Evolutionary conservation across 1,140 invertebrate species (phyloP), one percentile per base, ranked within the genome.

Genomic region (Leptinotarsa texana): DNA sequence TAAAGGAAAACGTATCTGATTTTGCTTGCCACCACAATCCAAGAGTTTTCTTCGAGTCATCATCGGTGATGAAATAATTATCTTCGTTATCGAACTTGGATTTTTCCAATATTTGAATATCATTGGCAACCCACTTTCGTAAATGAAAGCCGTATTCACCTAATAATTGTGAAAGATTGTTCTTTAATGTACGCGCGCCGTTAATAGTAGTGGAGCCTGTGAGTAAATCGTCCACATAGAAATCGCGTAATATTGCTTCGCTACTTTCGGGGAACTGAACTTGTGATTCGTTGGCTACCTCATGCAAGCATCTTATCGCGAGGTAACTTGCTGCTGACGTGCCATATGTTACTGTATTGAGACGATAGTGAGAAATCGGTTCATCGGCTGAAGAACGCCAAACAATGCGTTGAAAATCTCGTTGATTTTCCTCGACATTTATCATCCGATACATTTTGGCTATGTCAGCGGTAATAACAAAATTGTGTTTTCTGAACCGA

Each of bases 171-270:
- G n/a, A 17, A 2, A 57, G 13, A n/a, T 57, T 57, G 13, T n/a
- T n/a, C 5, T 57, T 57, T n/a, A 57, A 57, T 17, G 4, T n/a
- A 57, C 51, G 51, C 4, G n/a, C 51, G 13, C 51, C 15, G 13
- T 57, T n/a, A 57, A 83, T 66, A 2, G 79, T 80, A 5, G 82
- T 42, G 1, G 75, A 77, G 5, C 87, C 86, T 21, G 81, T 82
- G n/a, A 86, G 61, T 3, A 86, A 65, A 80, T 88, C 86, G 76
- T 89, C 87, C 15, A 86, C 83, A 73, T 86, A 87, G n/a, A 86
- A 80, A 76, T 85, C 83, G 15, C 74, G 76, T 63, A 78, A 69
- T 18, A 85, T 75, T 2, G 83, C 74, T 74, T 78, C 49, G 8
- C 81, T 65, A 8, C 78, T 82, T 1, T 51, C n/a, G 4, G 83